Conservation (phyloP, 2,113 vertebrate genomes). For the Furnarius figulus region DNA sequence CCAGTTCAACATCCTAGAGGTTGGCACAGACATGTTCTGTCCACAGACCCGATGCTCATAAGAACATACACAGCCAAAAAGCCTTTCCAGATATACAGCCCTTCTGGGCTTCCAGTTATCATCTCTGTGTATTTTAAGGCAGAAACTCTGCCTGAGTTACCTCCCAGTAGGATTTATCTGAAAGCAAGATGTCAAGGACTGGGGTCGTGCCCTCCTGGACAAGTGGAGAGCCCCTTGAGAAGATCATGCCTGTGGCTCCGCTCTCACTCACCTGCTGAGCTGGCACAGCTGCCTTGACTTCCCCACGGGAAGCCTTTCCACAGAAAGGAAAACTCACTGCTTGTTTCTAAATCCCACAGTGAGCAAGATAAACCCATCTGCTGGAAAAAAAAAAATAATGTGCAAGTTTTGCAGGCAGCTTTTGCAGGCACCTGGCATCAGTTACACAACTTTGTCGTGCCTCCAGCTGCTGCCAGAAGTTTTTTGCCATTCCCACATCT, state of each 20-base stretch:
- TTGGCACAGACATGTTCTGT: background rate
- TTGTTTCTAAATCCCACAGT: background rate
- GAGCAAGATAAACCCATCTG: background rate
- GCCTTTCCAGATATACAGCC: background rate
- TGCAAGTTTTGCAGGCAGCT: background rate
- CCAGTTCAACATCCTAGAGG: background rate
- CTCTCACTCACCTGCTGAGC: background rate
- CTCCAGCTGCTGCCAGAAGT: background rate
- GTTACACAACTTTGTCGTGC: accelerated
- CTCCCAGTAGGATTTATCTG: background rate
- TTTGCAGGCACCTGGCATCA: background rate
- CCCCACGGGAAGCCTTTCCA: background rate
- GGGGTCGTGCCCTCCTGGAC: background rate
- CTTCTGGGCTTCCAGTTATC: background rate
- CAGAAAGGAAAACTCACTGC: background rate
- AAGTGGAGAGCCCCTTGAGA: background rate
- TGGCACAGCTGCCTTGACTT: background rate
- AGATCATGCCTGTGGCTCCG: background rate
- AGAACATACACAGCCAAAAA: background rate
- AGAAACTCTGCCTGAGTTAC: background rate
- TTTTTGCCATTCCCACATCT: background rate
- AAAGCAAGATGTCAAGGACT: background rate
- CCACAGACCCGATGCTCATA: accelerated
- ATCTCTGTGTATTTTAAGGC: background rate
- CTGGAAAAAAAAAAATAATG: background rate